A percentile compares a stretch with the other conserved stretches of the same genome.
Evolutionary conservation across 2,888 invertebrate genomes (phyloP).

Genomic region (Amphimallon solstitiale): DNA sequence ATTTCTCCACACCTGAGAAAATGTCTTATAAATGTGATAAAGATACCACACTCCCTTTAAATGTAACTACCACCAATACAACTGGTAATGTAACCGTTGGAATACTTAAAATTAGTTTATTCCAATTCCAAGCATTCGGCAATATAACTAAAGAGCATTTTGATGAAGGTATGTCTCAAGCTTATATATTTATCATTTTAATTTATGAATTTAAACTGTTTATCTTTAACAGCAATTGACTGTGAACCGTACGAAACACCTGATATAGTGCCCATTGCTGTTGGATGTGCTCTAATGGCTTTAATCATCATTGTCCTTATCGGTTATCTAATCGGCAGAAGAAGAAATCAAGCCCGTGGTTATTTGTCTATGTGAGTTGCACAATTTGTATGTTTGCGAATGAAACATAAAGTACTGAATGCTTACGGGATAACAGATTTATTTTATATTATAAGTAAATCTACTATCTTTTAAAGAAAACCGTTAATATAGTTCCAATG

Average conservation of each 20-base stretch:
- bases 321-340: constrained; percentile 92
- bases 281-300: constrained; percentile 91
- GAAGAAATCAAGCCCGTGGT: constrained; percentile 83
- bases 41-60: constrained; percentile 69
- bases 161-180: constrained; percentile 68
- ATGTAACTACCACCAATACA: constrained; percentile 55
- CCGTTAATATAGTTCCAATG: neutral
- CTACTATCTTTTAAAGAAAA: neutral
- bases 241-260: constrained; percentile 79
- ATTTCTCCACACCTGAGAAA: constrained; percentile 70
- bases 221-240: constrained; percentile 69
- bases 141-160: constrained; percentile 66
- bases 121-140: constrained; percentile 82
- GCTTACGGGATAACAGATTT: constrained; percentile 25
- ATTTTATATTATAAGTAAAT: constrained; percentile 19
- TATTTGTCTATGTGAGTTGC: constrained; percentile 86
- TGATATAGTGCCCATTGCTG: constrained; percentile 96
- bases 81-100: constrained; percentile 62
- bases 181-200: constrained; percentile 21
- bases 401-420: constrained; percentile 30
- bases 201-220: constrained; percentile 18
- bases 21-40: constrained; percentile 80
- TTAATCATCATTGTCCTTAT: constrained; percentile 91
- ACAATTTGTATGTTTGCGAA: constrained; percentile 34
- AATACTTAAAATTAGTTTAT: constrained; percentile 67